Evolutionary conservation across 2,797 vertebrate species (phyloP).

Genomic region (Sphenodon punctatus): DNA sequence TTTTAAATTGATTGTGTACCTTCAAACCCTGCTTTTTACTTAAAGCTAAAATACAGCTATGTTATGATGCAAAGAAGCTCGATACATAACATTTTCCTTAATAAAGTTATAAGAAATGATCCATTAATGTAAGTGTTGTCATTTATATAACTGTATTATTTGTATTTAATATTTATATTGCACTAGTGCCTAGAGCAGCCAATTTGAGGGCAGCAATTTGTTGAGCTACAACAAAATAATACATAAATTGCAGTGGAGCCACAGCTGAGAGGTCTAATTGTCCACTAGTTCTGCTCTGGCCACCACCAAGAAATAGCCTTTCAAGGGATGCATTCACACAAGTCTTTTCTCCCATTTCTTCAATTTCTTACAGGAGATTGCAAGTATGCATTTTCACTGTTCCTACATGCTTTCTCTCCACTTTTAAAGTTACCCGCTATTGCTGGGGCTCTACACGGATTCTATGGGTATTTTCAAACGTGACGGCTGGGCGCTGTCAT

Average conservation of each 20-base stretch:
- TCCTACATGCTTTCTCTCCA: too few species aligned
- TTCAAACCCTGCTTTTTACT: slow-evolving; percentile 19
- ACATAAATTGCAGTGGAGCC: neutral
- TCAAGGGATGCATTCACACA: too few species aligned
- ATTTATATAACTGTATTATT: neutral
- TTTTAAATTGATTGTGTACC: neutral
- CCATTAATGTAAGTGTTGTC: neutral
- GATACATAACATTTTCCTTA: neutral
- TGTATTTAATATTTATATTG: slow-evolving; percentile 11
- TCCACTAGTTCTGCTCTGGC: neutral
- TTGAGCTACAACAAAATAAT: neutral
- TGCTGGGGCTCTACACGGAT: too few species aligned
- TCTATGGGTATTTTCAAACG: too few species aligned
- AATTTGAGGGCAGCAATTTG: neutral
- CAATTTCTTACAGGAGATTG: too few species aligned
- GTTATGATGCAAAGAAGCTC: slow-evolving; percentile 7
- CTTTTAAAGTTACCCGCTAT: too few species aligned
- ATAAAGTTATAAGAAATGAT: neutral
- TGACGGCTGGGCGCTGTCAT: too few species aligned
- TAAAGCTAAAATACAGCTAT: slow-evolving; percentile 18
- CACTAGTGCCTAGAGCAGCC: neutral
- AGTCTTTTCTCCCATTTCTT: too few species aligned
- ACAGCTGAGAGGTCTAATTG: neutral
- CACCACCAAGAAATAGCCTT: neutral
- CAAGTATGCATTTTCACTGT: too few species aligned